Conservation (phyloP, 2,797 vertebrate species). For the Todus mexicanus region DNA sequence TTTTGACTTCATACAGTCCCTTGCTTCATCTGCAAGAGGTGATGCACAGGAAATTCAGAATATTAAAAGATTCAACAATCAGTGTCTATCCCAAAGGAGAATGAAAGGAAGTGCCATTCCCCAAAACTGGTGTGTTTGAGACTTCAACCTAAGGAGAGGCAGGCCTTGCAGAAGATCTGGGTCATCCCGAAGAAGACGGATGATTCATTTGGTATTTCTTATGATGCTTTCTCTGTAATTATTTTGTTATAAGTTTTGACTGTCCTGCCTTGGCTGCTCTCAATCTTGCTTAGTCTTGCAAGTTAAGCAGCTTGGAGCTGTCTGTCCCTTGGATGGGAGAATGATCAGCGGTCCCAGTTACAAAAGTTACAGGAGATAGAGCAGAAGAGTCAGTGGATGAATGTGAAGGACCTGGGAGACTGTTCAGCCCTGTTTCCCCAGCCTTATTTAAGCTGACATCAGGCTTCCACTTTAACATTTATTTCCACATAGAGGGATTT, state of each 20-base stretch:
- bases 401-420: not conserved
- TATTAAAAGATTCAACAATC: not conserved
- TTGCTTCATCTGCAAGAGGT: not conserved
- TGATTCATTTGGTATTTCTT: not conserved
- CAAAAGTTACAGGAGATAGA: not conserved
- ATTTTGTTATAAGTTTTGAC: not conserved
- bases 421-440: not conserved
- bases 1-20: not conserved
- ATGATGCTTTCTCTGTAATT: not conserved
- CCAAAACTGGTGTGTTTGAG: not conserved
- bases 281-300: not conserved
- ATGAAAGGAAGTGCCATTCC: not conserved
- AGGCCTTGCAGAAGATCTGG: not conserved
- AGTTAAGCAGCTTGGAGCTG: not conserved
- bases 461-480: not conserved
- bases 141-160: not conserved
- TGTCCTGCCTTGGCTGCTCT: not conserved
- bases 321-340: not conserved
- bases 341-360: not conserved
- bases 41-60: not conserved
- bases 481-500: not conserved
- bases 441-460: not conserved
- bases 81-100: not conserved
- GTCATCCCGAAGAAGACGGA: not conserved
- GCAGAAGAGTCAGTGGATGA: rapidly evolving